A percentile compares a stretch with the other conserved stretches of the same genome.
phyloP scores from a whole-genome alignment of 2,888 invertebrate species.

The Cecidostiba fungosa region DNA sequence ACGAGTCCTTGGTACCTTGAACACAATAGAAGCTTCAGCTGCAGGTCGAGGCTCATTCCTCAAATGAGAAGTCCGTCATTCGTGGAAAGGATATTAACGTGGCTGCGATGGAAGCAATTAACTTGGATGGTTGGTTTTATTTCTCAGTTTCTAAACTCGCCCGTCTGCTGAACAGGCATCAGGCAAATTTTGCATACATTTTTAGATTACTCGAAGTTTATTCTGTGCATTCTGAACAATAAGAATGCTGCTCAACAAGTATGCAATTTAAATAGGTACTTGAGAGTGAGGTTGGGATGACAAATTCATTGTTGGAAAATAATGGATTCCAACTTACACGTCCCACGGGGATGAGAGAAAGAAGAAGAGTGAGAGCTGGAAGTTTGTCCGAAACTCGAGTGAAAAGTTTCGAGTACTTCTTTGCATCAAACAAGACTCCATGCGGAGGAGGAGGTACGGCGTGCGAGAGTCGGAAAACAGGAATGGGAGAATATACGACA shows the following conservation, averaged over 20 bases:
- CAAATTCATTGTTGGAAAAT: constrained; percentile 28
- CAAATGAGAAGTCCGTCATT: constrained; percentile 20
- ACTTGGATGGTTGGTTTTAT: too few species aligned
- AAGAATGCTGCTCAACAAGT: neutral
- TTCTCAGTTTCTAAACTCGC: neutral
- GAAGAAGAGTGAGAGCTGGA: neutral
- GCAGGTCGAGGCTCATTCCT: constrained; percentile 20
- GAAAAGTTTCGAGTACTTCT: constrained; percentile 36
- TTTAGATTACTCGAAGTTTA: too few species aligned
- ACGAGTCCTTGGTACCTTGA: neutral
- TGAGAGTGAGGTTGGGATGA: constrained; percentile 18
- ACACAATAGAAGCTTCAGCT: constrained; percentile 15
- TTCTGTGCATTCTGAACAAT: neutral
- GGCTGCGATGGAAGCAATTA: too few species aligned
- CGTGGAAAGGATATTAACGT: constrained; percentile 7
- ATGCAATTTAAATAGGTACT: neutral
- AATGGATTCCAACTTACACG: constrained; percentile 29
- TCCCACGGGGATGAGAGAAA: neutral
- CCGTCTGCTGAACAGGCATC: neutral
- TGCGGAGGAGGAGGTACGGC: neutral
- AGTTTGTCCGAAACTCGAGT: constrained; percentile 4
- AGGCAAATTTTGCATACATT: too few species aligned
- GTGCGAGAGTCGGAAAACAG: neutral
- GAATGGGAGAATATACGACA: constrained; percentile 1
- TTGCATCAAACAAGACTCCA: constrained; percentile 16